Base-by-base conservation (phyloP, 2,797 vertebrate species). In the Chaunax sp. region DNA sequence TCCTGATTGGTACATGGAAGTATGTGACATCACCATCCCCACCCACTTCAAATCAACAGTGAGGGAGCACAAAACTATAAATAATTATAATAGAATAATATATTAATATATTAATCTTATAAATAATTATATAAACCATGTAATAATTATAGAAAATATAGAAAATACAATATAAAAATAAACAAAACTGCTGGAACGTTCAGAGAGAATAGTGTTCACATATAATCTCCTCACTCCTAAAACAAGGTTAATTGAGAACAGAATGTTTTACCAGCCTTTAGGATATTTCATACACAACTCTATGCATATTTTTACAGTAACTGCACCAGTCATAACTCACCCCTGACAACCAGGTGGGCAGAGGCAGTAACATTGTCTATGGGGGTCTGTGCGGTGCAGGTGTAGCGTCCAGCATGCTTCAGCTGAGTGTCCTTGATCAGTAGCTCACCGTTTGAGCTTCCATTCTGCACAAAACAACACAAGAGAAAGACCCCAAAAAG, bases 291-390 rank as follows among this genome's bases (percentile, higher is more conserved):
- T 3, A 16, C 18, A n/a, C 9, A 13, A 15, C 55, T 49, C 23
- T n/a, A 8, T 60, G 58, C 19, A 44, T 52, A 35, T 54, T 22
- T 69, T 49, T 19, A 13, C 19, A 30, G n/a, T 56, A n/a, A 60
- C 4, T 61, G 15, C 61, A 59, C 2, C 35, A 20, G 3, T 61
- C 16, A 30, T 18, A 51, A 81, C 95, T 95, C 92, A 99, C 98
- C 98, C 94, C 97, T 93, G 55, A 99, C 97, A 20, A 98, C 95
- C 62, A 99, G 94, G 78, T 95, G 92, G 37, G 98, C 98, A 0
- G 95, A 96, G 47, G 95, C 94, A 0, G 96, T 95, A 6, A 95
- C 91, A 47, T 97, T 97, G 91, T 99, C 98, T 73, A 98, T 96
- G 25, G 96, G 94, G 0, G 98, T 98, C 91, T 99, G 96, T 3